Percentiles rank a stretch among this genome's conserved stretches.
Conservation (phyloP, 2,797 vertebrate species). For the Danio choprae region DNA sequence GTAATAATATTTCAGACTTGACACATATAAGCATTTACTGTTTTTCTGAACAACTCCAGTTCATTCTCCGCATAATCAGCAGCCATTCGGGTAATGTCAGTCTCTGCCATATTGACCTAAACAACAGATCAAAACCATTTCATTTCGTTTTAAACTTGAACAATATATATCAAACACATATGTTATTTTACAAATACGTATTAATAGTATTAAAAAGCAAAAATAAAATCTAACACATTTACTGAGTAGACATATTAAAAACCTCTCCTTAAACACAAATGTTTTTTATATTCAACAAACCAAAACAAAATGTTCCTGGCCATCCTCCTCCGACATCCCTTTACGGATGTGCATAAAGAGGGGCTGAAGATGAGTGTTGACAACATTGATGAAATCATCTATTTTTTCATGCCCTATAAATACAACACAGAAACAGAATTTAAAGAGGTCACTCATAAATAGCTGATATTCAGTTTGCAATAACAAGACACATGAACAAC, state of each 20-base stretch:
- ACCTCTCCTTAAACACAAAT: background rate
- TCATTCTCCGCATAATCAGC: conserved; percentile 93
- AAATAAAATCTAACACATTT: background rate
- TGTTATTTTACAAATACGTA: background rate
- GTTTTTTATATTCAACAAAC: conserved; percentile 71
- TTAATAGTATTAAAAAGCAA: background rate
- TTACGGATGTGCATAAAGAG: conserved; percentile 93
- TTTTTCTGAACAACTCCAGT: conserved; percentile 92
- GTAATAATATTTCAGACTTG: too few species aligned
- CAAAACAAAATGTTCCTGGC: conserved; percentile 84
- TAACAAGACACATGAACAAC: background rate
- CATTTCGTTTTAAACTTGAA: background rate
- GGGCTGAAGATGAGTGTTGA: conserved; percentile 89
- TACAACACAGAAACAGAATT: background rate
- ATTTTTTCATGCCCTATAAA: conserved; percentile 80
- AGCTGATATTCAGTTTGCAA: background rate
- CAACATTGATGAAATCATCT: conserved; percentile 86
- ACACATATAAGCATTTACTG: conserved; percentile 75
- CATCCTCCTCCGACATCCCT: conserved; percentile 84
- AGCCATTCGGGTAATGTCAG: conserved; percentile 90
- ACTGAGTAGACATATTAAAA: background rate
- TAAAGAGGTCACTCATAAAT: background rate
- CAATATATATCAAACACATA: background rate
- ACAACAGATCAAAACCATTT: conserved; percentile 22
- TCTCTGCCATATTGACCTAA: conserved; percentile 92